Evolutionary conservation across 1,140 invertebrate genomes (phyloP).

Genomic region (Aphelenchoides avenae): DNA sequence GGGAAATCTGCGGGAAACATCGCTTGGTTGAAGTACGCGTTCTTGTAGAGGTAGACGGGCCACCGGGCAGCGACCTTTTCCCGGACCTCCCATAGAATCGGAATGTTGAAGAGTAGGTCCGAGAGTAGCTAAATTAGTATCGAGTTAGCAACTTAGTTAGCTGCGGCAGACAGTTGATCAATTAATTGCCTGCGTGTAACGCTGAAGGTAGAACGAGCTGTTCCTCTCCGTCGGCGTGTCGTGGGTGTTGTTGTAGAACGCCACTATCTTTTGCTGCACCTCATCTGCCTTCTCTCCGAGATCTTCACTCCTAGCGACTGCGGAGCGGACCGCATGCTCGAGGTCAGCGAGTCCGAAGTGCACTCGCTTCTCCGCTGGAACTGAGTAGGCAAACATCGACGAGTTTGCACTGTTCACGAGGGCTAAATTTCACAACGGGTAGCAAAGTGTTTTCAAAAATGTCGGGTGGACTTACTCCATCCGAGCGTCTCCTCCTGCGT

Average conservation of each 20-base stretch:
- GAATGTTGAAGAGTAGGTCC: constrained; percentile 26
- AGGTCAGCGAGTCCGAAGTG: constrained; percentile 14
- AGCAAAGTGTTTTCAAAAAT: background rate
- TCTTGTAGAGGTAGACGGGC: constrained; percentile 26
- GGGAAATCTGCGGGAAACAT: constrained; percentile 6
- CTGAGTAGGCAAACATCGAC: constrained; percentile 15
- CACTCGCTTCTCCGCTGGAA: constrained; percentile 9
- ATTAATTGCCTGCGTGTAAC: constrained; percentile 37
- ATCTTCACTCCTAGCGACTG: constrained; percentile 11
- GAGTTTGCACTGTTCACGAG: constrained; percentile 22
- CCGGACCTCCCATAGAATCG: constrained; percentile 22
- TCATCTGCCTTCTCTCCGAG: constrained; percentile 23
- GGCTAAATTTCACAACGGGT: constrained; percentile 13
- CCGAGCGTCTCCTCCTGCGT: constrained; percentile 16
- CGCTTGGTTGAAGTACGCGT: constrained; percentile 4
- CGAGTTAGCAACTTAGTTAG: too few species aligned
- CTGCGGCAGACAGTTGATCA: too few species aligned
- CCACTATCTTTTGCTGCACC: constrained; percentile 26
- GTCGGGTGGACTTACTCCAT: constrained; percentile 19
- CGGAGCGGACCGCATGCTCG: constrained; percentile 8
- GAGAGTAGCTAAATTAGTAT: too few species aligned
- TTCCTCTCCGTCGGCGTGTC: constrained; percentile 13
- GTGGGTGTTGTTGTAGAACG: constrained; percentile 26
- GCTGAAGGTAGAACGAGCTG: constrained; percentile 25
- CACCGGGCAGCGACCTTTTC: constrained; percentile 18